phyloP scores from a whole-genome alignment of 2,888 invertebrate genomes.

The Drosophila barbarae region DNA sequence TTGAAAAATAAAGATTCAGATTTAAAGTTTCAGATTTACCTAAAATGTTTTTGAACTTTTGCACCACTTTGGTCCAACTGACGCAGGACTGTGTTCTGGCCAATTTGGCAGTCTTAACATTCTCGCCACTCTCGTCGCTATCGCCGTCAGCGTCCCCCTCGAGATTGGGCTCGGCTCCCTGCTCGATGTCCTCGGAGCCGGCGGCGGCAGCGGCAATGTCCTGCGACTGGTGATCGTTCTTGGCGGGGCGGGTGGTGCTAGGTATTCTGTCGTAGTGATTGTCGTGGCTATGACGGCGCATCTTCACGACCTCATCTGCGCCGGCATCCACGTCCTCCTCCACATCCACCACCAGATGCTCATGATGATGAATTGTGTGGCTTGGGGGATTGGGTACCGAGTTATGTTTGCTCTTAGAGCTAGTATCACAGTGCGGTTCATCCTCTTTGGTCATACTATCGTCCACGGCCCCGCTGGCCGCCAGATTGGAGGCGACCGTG shows the following conservation, averaged over 20 bases:
- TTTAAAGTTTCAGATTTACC: conserved; percentile 54
- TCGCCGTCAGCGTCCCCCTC: conserved; percentile 42
- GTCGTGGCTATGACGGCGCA: conserved; percentile 66
- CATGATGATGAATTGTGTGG: conserved; percentile 1
- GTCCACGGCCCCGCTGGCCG: conserved; percentile 52
- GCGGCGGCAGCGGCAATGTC: conserved; percentile 5
- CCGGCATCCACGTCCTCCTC: conserved; percentile 25
- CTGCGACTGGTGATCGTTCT: conserved; percentile 22
- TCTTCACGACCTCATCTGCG: conserved; percentile 34
- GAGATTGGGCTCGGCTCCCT: conserved; percentile 57
- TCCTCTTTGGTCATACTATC: conserved; percentile 39
- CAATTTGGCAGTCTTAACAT: conserved; percentile 63
- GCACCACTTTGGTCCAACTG: conserved; percentile 78
- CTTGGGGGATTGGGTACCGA: conserved; percentile 34
- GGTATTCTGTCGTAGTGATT: conserved; percentile 36
- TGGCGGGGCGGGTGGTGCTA: conserved; percentile 35
- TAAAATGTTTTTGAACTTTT: conserved; percentile 76
- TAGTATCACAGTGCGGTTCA: conserved; percentile 45
- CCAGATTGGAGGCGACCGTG: conserved; percentile 62
- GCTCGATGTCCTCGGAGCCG: conserved; percentile 49
- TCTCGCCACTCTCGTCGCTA: conserved; percentile 43
- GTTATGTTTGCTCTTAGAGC: conserved; percentile 33
- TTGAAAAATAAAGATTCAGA: too few relatives aligned
- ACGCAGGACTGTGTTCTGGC: conserved; percentile 76
- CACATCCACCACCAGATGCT: conserved; percentile 6